Conservation (phyloP, 2,113 vertebrate genomes). For the Paramisgurnus dabryanus region DNA sequence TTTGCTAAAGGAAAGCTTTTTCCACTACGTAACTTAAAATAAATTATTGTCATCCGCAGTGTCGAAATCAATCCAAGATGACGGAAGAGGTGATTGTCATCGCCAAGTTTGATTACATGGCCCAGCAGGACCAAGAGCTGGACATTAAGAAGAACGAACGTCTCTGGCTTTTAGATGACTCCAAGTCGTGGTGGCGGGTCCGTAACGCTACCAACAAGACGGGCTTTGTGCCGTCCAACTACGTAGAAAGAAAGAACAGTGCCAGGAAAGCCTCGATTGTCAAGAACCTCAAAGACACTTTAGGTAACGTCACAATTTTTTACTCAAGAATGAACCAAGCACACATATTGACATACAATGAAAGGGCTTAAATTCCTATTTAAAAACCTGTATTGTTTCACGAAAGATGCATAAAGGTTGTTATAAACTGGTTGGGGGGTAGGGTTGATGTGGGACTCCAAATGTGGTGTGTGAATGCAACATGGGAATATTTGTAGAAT, state of each 20-base stretch:
- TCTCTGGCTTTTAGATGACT: slow-evolving; percentile 88
- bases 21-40: slow-evolving; percentile 29
- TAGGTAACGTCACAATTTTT: slow-evolving; percentile 72
- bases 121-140: slow-evolving; percentile 92
- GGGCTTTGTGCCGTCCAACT: slow-evolving; percentile 91
- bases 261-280: slow-evolving; percentile 90
- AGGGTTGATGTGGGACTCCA: too few species aligned
- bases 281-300: slow-evolving; percentile 89
- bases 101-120: slow-evolving; percentile 92
- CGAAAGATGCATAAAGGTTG: too few species aligned
- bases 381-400: too few species aligned
- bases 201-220: slow-evolving; percentile 90
- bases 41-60: slow-evolving; percentile 60
- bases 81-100: slow-evolving; percentile 91
- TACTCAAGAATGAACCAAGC: neutral
- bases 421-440: too few species aligned
- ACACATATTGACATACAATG: too few species aligned
- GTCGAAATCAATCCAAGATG: slow-evolving; percentile 78
- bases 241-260: slow-evolving; percentile 91
- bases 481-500: too few species aligned
- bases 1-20: neutral
- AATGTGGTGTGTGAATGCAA: too few species aligned
- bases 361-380: too few species aligned
- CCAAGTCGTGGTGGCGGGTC: slow-evolving; percentile 91
- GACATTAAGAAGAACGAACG: slow-evolving; percentile 92